These are phyloP conservation scores for Panthera tigris DNA, from an alignment of 2,113 vertebrate species.

Conservation along the genomic window DNA sequence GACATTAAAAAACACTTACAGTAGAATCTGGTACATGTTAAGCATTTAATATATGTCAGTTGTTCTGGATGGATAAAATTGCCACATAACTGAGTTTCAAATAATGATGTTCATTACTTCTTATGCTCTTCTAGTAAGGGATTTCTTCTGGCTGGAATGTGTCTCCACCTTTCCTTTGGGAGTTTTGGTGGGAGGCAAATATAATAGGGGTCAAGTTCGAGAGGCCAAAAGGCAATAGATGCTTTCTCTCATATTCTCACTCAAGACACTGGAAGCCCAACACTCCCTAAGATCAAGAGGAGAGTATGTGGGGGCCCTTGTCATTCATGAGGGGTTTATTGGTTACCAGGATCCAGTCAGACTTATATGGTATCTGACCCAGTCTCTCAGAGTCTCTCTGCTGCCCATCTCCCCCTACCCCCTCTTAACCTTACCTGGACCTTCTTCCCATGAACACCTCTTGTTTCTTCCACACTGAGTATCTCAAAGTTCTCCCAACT, in stretches of 20 bases:
- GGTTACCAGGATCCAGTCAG: background rate
- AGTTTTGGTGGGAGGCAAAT: background rate
- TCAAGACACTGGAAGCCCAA: background rate
- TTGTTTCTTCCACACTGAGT: no score
- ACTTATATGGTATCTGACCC: background rate
- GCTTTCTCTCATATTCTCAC: background rate
- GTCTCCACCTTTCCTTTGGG: background rate
- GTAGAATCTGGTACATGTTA: background rate
- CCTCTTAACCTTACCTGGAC: background rate
- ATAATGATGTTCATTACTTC: background rate
- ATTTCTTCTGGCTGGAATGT: background rate
- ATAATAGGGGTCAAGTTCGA: background rate
- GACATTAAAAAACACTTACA: background rate
- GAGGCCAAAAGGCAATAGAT: background rate
- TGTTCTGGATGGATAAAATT: background rate
- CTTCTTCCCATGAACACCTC: background rate
- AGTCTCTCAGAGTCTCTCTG: background rate
- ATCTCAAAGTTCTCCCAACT: background rate
- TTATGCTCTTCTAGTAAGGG: background rate
- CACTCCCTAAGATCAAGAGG: background rate
- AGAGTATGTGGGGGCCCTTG: background rate
- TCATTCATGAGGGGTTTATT: background rate
- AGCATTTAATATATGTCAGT: background rate
- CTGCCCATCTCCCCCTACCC: rapidly evolving
- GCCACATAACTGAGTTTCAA: background rate